A percentile compares a stretch with the other conserved stretches of the same genome.
Evolutionary conservation across 2,113 vertebrate species (phyloP).

Genomic region (Myotis yumanensis): DNA sequence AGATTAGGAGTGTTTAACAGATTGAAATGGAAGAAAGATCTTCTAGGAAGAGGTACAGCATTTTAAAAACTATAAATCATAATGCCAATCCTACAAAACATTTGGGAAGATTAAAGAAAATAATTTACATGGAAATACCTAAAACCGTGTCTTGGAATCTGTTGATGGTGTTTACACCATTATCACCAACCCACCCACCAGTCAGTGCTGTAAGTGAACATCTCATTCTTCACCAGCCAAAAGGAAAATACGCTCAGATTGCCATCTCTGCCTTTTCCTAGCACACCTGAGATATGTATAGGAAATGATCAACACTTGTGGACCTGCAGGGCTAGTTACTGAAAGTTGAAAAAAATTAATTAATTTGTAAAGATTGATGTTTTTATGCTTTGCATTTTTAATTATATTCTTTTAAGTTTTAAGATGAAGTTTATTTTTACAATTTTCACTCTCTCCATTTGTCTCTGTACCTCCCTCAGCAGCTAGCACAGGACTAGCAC

Average conservation of each 20-base stretch:
- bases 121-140: background rate
- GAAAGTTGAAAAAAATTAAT: background rate
- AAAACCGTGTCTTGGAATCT: background rate
- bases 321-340: background rate
- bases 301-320: background rate
- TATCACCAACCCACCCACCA: background rate
- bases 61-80: background rate
- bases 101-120: background rate
- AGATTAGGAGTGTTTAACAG: background rate
- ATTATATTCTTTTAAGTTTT: background rate
- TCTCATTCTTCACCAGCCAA: background rate
- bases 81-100: background rate
- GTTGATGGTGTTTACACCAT: background rate
- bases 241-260: background rate
- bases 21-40: background rate
- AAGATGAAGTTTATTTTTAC: background rate
- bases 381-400: background rate
- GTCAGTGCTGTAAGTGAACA: accelerated
- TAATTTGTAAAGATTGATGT: background rate
- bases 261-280: background rate
- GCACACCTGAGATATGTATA: background rate
- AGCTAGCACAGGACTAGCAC: background rate
- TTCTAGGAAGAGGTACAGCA: background rate
- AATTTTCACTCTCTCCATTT: background rate
- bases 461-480: background rate